Percentiles rank a stretch among this genome's conserved stretches.
Conservation (phyloP, 2,888 invertebrate genomes). For the Dasypolia templi region DNA sequence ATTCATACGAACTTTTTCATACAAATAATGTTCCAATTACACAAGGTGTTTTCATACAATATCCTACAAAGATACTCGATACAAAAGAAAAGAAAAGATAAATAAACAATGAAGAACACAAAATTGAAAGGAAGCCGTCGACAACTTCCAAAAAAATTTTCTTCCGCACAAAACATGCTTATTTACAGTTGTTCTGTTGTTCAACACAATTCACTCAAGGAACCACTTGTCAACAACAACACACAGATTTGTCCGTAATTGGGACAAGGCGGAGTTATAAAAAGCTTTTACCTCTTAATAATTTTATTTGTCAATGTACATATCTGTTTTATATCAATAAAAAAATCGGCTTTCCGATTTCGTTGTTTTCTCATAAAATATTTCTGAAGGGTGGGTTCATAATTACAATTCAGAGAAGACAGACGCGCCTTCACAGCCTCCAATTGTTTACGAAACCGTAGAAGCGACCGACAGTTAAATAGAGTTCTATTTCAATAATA, state of each 20-base stretch:
- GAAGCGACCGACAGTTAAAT: background rate
- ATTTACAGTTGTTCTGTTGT: conserved; percentile 48
- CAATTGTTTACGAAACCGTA: conserved; percentile 16
- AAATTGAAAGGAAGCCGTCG: conserved; percentile 54
- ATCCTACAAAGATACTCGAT: conserved; percentile 29
- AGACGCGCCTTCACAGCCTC: background rate
- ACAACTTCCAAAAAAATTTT: conserved; percentile 54
- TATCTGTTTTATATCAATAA: background rate
- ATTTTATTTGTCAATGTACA: background rate
- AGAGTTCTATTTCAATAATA: conserved; percentile 23
- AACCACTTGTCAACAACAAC: conserved; percentile 42
- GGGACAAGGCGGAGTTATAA: conserved; percentile 21
- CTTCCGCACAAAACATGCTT: conserved; percentile 54
- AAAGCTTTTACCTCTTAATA: conserved; percentile 18
- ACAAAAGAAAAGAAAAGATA: conserved; percentile 32
- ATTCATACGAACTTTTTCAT: background rate
- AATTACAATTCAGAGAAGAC: background rate
- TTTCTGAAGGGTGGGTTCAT: background rate
- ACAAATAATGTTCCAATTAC: conserved; percentile 25
- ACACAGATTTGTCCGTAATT: conserved; percentile 37
- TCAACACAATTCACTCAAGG: conserved; percentile 48
- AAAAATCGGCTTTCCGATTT: background rate
- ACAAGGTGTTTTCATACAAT: conserved; percentile 33
- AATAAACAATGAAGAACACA: conserved; percentile 38
- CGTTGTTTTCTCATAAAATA: background rate